These are phyloP conservation scores for Brachypodius melanocephalos DNA, from an alignment of 2,113 vertebrate genomes.

Conservation along the genomic window DNA sequence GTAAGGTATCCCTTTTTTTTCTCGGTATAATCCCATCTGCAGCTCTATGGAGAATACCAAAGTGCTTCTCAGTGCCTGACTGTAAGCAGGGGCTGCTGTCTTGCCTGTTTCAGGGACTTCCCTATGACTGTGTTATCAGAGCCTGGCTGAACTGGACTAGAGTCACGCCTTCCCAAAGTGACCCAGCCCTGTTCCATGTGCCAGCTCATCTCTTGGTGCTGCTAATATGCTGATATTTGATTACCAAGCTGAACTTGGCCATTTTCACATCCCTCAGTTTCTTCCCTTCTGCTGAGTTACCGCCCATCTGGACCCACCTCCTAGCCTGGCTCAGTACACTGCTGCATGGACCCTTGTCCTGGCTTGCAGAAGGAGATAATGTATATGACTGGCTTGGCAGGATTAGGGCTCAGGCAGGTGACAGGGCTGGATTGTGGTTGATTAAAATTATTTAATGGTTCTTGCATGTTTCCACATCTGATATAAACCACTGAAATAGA, in stretches of 20 bases:
- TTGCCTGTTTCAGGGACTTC: background rate
- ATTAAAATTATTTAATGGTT: background rate
- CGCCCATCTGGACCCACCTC: background rate
- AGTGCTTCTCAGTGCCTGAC: rapidly evolving
- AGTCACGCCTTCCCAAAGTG: rapidly evolving
- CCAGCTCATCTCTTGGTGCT: background rate
- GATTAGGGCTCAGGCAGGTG: background rate
- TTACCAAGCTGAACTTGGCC: background rate
- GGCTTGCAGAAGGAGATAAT: background rate
- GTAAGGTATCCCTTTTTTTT: background rate
- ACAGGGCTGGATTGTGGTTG: background rate
- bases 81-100: background rate
- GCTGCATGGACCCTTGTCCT: background rate
- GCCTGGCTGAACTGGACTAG: rapidly evolving
- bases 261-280: background rate
- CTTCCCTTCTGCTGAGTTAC: background rate
- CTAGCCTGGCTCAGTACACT: background rate
- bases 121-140: background rate
- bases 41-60: background rate
- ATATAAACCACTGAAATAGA: background rate
- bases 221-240: background rate
- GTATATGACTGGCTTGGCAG: background rate
- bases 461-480: background rate
- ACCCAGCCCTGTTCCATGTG: rapidly evolving
- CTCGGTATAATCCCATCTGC: background rate